Conservation (phyloP, 1,140 invertebrate genomes). For the Camponotus pennsylvanicus region DNA sequence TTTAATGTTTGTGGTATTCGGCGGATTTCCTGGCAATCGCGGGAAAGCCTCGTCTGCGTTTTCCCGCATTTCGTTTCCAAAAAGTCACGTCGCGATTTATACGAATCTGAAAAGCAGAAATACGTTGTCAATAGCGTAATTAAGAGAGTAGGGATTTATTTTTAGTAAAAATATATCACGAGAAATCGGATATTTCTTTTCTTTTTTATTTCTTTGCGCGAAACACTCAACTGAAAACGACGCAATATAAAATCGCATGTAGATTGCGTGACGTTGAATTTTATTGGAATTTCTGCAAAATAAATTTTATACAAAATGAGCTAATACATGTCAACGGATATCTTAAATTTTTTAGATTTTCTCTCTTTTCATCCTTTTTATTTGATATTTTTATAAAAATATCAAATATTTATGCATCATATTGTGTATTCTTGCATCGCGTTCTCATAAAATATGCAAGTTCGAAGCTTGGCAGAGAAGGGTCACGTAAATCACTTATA, state of each 20-base stretch:
- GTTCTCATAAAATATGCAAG: background rate
- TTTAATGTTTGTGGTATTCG: conserved; percentile 32
- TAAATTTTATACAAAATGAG: background rate
- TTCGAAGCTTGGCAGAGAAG: background rate
- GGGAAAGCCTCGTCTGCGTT: conserved; percentile 52
- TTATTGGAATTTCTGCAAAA: background rate
- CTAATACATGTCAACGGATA: background rate
- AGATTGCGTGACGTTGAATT: conserved; percentile 8
- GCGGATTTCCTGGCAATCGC: conserved; percentile 66
- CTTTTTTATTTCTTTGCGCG: background rate
- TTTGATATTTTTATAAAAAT: background rate
- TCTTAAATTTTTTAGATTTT: background rate
- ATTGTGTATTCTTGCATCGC: background rate
- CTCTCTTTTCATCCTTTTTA: background rate
- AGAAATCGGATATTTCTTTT: background rate
- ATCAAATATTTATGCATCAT: background rate
- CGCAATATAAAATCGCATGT: background rate
- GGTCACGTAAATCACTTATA: background rate
- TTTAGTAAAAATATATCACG: background rate
- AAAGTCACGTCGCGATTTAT: conserved; percentile 28
- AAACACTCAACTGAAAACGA: background rate
- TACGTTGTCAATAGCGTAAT: background rate
- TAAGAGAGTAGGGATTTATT: background rate
- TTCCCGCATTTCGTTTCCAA: conserved; percentile 55
- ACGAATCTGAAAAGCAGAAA: background rate